phyloP scores from a whole-genome alignment of 35 echinoderm and acorn worm species.

The Chiridota heheva region DNA sequence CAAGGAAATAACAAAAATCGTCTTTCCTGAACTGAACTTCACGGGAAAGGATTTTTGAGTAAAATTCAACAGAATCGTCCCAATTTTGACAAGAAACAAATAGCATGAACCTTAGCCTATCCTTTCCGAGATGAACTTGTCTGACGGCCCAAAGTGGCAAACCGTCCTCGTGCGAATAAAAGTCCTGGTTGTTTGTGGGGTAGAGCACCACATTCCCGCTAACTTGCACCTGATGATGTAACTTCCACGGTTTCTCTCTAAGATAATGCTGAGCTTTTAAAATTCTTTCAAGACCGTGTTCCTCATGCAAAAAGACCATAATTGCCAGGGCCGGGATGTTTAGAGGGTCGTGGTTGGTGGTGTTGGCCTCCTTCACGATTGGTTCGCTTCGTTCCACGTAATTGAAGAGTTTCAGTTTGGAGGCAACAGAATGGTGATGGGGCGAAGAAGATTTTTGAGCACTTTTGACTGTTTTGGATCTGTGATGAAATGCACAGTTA shows the following conservation, averaged over 20 bases:
- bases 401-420: constrained; percentile 80
- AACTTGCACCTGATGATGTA: constrained; percentile 59
- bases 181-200: constrained; percentile 72
- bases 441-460: constrained; percentile 41
- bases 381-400: constrained; percentile 68
- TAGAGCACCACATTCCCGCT: constrained; percentile 42
- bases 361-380: constrained; percentile 15
- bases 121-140: constrained; percentile 54
- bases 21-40: constrained; percentile 58
- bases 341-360: constrained; percentile 20
- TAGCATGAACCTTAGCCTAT: constrained; percentile 56
- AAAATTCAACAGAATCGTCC: constrained; percentile 41
- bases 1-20: constrained; percentile 62
- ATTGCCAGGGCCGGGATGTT: constrained; percentile 48
- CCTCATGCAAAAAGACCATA: constrained; percentile 64
- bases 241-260: constrained; percentile 48
- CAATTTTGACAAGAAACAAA: constrained; percentile 67
- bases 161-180: constrained; percentile 51
- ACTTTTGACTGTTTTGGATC: constrained; percentile 46
- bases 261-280: constrained; percentile 49
- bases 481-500: constrained; percentile 78
- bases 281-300: constrained; percentile 59
- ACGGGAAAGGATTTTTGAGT: constrained; percentile 48
- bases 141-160: constrained; percentile 72
- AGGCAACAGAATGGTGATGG: constrained; percentile 57